Percentiles rank a stretch among this genome's conserved stretches.
Conservation (phyloP, 2,797 vertebrate genomes). For the Phataginus tricuspis region DNA sequence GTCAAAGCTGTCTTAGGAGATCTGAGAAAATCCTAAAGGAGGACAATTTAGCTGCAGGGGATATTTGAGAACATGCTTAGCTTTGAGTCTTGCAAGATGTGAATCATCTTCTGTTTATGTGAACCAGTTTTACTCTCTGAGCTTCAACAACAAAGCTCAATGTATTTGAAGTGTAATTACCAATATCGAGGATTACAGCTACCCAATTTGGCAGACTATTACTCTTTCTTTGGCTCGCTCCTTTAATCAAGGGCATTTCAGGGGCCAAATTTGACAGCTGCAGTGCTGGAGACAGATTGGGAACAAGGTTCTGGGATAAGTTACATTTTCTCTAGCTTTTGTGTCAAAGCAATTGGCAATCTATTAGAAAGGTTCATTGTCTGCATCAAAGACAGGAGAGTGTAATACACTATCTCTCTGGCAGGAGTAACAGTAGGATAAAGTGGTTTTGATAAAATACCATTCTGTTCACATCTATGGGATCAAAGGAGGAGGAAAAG, state of each 20-base stretch:
- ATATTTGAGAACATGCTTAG: background rate
- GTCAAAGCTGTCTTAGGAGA: background rate
- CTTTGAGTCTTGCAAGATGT: conserved; percentile 50
- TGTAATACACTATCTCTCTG: background rate
- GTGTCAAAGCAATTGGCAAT: conserved; percentile 61
- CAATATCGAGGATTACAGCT: conserved; percentile 66
- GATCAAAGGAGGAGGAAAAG: conserved; percentile 66
- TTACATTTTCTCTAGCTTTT: conserved; percentile 57
- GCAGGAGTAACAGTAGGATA: conserved; percentile 27
- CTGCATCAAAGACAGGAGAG: conserved; percentile 39
- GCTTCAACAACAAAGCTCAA: conserved; percentile 59
- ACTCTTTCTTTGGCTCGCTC: conserved; percentile 72
- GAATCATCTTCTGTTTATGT: conserved; percentile 67
- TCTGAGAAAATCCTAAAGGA: conserved; percentile 28
- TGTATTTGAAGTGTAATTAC: conserved; percentile 74
- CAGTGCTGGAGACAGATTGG: conserved; percentile 35
- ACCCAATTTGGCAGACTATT: conserved; percentile 58
- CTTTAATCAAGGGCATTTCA: conserved; percentile 67
- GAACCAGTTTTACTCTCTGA: conserved; percentile 57
- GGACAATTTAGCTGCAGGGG: conserved; percentile 44
- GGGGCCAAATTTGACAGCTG: conserved; percentile 54
- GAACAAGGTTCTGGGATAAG: conserved; percentile 39
- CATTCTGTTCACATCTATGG: conserved; percentile 50
- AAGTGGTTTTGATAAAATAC: conserved; percentile 73
- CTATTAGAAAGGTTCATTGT: conserved; percentile 47